Base-by-base conservation (phyloP, 2,888 invertebrate species). In the Ditula angustiorana region DNA sequence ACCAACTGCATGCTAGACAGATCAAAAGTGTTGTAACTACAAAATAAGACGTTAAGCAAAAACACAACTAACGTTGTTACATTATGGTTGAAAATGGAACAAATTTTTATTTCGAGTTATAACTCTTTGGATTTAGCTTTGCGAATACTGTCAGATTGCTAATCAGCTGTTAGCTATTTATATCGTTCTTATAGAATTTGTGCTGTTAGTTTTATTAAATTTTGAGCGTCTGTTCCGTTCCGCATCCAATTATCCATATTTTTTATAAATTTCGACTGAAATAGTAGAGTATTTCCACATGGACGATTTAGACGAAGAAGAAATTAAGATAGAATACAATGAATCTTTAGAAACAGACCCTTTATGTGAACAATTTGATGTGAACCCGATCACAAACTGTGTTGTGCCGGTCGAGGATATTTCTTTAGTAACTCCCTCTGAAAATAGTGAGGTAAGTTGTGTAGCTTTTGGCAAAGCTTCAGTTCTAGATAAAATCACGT, bases 301-400 rank as follows among this genome's bases (percentile, higher is more conserved):
- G 73, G 67, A 66, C 10, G 26, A 64, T 41, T 44, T 67, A 10
- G 77, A 76, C 19, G 79, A 83, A 71, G 65, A 47, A 11, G 79
- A 80, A 77, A 85, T 85, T 60, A 83, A 83, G 74, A 77, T 85
- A 41, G 84, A 85, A 76, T 84, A 82, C 67, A 71, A 68, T 55
- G 80, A 81, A 28, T 61, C 66, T 2, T 63, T 66, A n/a, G 79
- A 79, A 61, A 47, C 21, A 0, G 85, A 85, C 66, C 85, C 84
- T 26, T 68, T 84, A 23, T 16, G 65, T 63, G 62, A 68, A 7
- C 62, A 47, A 59, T n/a, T 28, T 28, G 47, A 10, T 26, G 23
- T 35, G 8, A 64, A 23, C 7, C 21, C 58, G 1, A 21, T 19
- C 2, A 10, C 10, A 49, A 55, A n/a, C 7, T 28, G 13, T 13